phyloP scores from a whole-genome alignment of 1,140 invertebrate genomes.

The Acromyrmex charruanus region DNA sequence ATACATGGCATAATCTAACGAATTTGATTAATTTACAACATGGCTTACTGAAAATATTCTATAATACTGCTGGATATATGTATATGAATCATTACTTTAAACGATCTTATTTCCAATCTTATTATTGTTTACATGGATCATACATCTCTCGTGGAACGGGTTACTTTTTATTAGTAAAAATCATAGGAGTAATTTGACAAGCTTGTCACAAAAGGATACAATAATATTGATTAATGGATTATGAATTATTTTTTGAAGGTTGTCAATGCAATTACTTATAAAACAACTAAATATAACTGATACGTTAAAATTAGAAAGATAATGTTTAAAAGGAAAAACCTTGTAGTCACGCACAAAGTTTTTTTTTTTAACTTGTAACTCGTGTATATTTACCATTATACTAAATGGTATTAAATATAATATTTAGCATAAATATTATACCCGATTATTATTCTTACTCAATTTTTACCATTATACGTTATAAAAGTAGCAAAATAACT shows the following conservation, averaged over 20 bases:
- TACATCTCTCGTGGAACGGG: background rate
- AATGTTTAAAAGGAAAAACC: background rate
- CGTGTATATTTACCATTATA: conserved; percentile 32
- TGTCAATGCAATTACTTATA: background rate
- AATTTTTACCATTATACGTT: conserved; percentile 67
- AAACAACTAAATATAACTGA: conserved; percentile 7
- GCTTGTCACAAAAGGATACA: background rate
- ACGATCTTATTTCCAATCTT: too few relatives aligned
- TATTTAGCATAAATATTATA: conserved; percentile 57
- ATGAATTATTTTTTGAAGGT: background rate
- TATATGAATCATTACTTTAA: conserved; percentile 16
- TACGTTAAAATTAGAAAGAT: background rate
- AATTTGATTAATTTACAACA: conserved; percentile 42
- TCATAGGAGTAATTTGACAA: background rate
- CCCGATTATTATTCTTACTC: conserved; percentile 55
- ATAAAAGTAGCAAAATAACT: conserved; percentile 86
- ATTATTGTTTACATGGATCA: conserved; percentile 16
- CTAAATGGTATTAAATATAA: conserved; percentile 45
- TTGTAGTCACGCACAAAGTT: background rate
- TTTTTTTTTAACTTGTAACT: background rate
- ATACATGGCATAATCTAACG: conserved; percentile 31
- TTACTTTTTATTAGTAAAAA: conserved; percentile 11
- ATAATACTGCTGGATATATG: conserved; percentile 49
- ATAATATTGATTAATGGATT: background rate
- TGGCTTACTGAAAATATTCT: conserved; percentile 43